Base-by-base conservation (phyloP, 2,888 invertebrate genomes). In the Polymixis lichenea region DNA sequence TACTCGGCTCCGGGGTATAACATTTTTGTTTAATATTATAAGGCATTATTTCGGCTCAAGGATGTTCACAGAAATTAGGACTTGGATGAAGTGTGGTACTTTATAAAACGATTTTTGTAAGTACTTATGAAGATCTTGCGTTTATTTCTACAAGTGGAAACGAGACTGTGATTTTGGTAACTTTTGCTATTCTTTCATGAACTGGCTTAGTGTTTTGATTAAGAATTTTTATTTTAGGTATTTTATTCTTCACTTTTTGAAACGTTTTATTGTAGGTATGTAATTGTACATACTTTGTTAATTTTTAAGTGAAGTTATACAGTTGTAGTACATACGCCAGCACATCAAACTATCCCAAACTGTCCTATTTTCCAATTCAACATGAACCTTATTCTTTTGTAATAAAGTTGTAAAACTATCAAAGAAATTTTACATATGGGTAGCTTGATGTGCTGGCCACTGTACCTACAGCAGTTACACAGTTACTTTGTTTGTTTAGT, bases 11-110 rank as follows among this genome's bases (percentile, higher is more conserved):
- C 5, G 22, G 73, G 65, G 66, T 60, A 77, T 68, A 55, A 72
- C 69, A 67, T 75, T 83, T 49, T 75, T 85, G 70, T 72, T 81
- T 60, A 62, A 75, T 85, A 75, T 77, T 58, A 74, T 72, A 73
- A 74, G 66, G 46, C 32, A 19, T 49, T 72, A 43, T 56, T 69
- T 7, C 15, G 13, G 43, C 72, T 51, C 22, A 71, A 60, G 60
- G 60, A 49, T 62, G 13, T 58, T 49, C 43, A 25, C 1, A 15
- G 32, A 28, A 72, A 76, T 82, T 76, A 62, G 62, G n/a, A 28
- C 38, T 67, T 67, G 51, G 60, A 56, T 68, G 15, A 72, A 82
- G 61, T 69, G 65, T 19, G n/a, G 38, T 13, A 79, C 60, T 65
- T 51, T 46, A 22, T 61, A 22, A 78, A 64, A 53, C 58, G 11